Conservation (phyloP, 2,797 vertebrate genomes). For the Argya squamiceps region DNA sequence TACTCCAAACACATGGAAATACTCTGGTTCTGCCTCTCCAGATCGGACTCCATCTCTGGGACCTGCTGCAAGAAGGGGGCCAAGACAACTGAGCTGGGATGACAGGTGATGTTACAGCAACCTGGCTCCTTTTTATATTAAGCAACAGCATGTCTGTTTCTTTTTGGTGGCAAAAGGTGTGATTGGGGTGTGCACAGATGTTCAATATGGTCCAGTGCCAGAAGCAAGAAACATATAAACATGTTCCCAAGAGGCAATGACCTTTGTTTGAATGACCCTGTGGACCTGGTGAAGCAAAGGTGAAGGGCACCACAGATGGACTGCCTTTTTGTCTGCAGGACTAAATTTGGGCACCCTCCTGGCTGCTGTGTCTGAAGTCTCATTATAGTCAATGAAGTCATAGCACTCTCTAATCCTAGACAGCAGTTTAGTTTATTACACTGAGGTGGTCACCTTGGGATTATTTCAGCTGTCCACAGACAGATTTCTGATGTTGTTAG, state of each 20-base stretch:
- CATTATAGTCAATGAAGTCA: background rate
- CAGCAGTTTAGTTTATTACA: background rate
- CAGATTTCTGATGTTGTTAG: background rate
- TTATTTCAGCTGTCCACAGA: background rate
- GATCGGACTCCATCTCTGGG: background rate
- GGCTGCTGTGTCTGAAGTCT: background rate
- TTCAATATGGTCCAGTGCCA: background rate
- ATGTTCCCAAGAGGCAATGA: background rate
- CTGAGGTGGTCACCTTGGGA: background rate
- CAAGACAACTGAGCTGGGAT: background rate
- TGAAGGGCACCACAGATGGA: rapidly evolving
- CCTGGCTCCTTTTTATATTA: background rate
- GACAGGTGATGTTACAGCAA: background rate
- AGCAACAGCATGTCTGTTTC: background rate
- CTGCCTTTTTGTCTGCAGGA: background rate
- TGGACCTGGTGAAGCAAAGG: background rate
- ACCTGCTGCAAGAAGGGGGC: background rate
- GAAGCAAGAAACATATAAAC: background rate
- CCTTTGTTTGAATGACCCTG: background rate
- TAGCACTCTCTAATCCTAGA: background rate
- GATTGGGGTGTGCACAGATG: background rate
- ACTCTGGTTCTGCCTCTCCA: background rate
- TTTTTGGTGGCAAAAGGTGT: background rate
- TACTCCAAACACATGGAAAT: background rate
- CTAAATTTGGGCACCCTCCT: background rate